phyloP scores from a whole-genome alignment of 1,140 invertebrate species.

The Drosophila arizonae region DNA sequence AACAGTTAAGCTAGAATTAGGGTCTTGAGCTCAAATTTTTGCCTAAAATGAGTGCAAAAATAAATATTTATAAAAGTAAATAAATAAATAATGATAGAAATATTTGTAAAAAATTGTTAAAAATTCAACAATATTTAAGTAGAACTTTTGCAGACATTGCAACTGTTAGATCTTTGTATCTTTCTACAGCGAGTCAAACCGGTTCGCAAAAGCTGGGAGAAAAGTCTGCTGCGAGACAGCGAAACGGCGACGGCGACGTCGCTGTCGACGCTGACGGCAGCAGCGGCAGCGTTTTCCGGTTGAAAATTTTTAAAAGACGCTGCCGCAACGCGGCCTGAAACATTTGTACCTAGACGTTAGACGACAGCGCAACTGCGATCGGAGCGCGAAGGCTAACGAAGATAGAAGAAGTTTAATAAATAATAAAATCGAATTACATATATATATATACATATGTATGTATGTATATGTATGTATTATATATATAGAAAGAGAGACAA shows the following conservation, averaged over 20 bases:
- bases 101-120: neutral
- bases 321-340: conserved; percentile 73
- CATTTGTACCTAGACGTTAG: conserved; percentile 82
- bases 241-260: conserved; percentile 4
- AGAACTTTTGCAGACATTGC: neutral
- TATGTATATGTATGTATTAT: neutral
- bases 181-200: conserved; percentile 37
- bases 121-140: conserved; percentile 1
- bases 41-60: neutral
- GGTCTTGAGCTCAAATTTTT: neutral
- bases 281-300: conserved; percentile 52
- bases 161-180: conserved; percentile 29
- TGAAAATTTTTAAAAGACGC: conserved; percentile 83
- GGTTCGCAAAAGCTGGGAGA: conserved; percentile 32
- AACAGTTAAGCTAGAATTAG: conserved; percentile 2
- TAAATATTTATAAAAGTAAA: conserved; percentile 5
- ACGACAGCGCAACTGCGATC: conserved; percentile 64
- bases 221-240: conserved; percentile 11
- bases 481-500: conserved; percentile 6
- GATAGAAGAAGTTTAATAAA: conserved; percentile 18
- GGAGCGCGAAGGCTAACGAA: conserved; percentile 21
- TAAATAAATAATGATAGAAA: conserved; percentile 6
- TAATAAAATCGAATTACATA: conserved; percentile 22
- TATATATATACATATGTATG: neutral
- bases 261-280: neutral